Conservation (phyloP, 2,797 vertebrate species). For the Macroramphosus scolopax region DNA sequence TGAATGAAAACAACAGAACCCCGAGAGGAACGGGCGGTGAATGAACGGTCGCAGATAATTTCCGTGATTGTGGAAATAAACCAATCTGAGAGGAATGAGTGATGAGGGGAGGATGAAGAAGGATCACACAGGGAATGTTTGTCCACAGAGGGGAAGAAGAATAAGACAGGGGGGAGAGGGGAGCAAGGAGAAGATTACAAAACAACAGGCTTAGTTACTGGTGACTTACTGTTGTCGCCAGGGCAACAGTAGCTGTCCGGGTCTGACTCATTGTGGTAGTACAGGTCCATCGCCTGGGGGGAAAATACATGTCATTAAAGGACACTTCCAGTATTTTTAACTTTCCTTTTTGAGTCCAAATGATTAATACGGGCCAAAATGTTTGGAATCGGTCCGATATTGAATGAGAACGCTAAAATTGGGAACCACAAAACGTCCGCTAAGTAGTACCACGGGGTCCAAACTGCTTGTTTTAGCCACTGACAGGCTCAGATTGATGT, state of each 20-base stretch:
- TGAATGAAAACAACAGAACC: conserved; percentile 10
- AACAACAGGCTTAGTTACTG: conserved; percentile 35
- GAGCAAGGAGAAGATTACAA: conserved; percentile 34
- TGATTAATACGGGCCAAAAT: too few relatives aligned
- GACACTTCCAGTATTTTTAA: neutral
- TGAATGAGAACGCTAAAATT: too few relatives aligned
- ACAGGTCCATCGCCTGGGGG: conserved; percentile 80
- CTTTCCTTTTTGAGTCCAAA: too few relatives aligned
- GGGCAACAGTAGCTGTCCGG: conserved; percentile 77
- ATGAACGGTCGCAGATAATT: conserved; percentile 9
- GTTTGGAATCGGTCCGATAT: too few relatives aligned
- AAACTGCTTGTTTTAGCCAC: too few relatives aligned
- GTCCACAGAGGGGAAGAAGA: conserved; percentile 11
- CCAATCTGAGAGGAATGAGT: conserved; percentile 6
- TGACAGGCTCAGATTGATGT: too few relatives aligned
- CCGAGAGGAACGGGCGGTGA: conserved; percentile 13
- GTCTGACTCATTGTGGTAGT: conserved; percentile 79
- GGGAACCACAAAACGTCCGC: too few relatives aligned
- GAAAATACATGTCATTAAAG: conserved; percentile 30
- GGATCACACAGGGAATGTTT: conserved; percentile 5
- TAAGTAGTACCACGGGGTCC: too few relatives aligned
- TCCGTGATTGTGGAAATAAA: conserved; percentile 24
- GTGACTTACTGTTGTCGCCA: conserved; percentile 77
- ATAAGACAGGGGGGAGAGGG: conserved; percentile 10
- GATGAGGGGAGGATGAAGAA: conserved; percentile 9